A percentile compares a stretch with the other conserved stretches of the same genome.
Evolutionary conservation across 2,797 vertebrate species (phyloP).

Genomic region (Eulemur mongoz): DNA sequence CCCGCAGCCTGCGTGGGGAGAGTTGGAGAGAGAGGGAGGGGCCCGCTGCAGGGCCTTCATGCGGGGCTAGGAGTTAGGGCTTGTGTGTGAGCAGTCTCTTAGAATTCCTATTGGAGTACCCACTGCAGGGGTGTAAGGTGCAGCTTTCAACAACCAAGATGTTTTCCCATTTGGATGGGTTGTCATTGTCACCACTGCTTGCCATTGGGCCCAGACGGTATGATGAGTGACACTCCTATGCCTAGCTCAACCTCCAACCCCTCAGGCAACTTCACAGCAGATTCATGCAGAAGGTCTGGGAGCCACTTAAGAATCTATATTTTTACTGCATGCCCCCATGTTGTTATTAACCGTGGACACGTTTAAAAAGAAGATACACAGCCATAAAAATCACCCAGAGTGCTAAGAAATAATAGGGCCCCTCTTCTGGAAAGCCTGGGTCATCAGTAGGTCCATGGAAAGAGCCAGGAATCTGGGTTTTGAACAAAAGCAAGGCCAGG

Average conservation of each 20-base stretch:
- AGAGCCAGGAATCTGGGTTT: neutral
- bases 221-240: neutral
- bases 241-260: neutral
- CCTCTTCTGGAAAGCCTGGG: neutral
- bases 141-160: neutral
- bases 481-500: neutral
- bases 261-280: no score
- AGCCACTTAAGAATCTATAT: neutral
- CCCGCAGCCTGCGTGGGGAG: fast-evolving
- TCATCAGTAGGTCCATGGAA: neutral
- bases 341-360: neutral
- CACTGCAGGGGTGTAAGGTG: no score
- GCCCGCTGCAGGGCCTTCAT: neutral
- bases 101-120: neutral
- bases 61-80: neutral
- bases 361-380: neutral
- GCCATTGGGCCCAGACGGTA: neutral
- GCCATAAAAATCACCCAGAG: no score
- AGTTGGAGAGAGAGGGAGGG: no score
- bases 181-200: neutral
- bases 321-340: neutral
- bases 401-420: neutral
- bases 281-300: neutral
- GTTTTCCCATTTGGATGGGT: neutral
- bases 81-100: neutral